Conservation (phyloP, 1,140 invertebrate genomes). For the Cyclina sinensis region DNA sequence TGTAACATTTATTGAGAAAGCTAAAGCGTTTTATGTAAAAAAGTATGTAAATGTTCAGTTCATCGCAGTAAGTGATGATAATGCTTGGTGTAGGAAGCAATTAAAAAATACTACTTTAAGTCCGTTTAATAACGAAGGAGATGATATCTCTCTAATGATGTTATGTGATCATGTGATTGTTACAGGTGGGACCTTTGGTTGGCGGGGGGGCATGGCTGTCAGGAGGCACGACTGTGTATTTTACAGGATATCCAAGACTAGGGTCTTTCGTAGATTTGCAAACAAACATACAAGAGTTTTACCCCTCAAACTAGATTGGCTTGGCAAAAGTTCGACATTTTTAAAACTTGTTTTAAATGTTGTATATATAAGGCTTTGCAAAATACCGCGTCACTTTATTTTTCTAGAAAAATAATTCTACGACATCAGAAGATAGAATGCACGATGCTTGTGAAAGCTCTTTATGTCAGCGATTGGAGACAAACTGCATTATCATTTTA, state of each 20-base stretch:
- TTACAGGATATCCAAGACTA: slow-evolving; percentile 65
- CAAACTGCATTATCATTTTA: too few relatives aligned
- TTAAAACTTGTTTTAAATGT: too few relatives aligned
- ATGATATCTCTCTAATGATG: slow-evolving; percentile 81
- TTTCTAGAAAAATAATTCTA: too few relatives aligned
- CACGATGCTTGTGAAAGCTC: too few relatives aligned
- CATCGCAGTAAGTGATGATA: slow-evolving; percentile 74
- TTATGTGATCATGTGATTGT: slow-evolving; percentile 82
- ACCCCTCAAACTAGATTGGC: slow-evolving; percentile 75
- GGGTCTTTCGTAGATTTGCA: slow-evolving; percentile 50
- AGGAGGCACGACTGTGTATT: slow-evolving; percentile 80
- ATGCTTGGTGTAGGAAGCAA: slow-evolving; percentile 67
- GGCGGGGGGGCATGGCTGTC: slow-evolving; percentile 82
- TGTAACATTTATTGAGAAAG: slow-evolving; percentile 55
- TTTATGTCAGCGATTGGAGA: too few relatives aligned
- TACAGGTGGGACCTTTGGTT: slow-evolving; percentile 80
- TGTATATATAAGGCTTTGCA: too few relatives aligned
- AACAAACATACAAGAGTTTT: slow-evolving; percentile 71
- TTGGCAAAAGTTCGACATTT: too few relatives aligned
- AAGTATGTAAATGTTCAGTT: slow-evolving; percentile 66
- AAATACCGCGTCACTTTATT: too few relatives aligned
- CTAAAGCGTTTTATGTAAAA: slow-evolving; percentile 53
- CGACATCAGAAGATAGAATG: too few relatives aligned
- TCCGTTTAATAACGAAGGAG: slow-evolving; percentile 58
- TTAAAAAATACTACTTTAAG: slow-evolving; percentile 44